Percentiles rank a stretch among this genome's conserved stretches.
These are phyloP conservation scores for Scaptomyza tumidula DNA, from an alignment of 2,888 invertebrate species.

Conservation along the genomic window DNA sequence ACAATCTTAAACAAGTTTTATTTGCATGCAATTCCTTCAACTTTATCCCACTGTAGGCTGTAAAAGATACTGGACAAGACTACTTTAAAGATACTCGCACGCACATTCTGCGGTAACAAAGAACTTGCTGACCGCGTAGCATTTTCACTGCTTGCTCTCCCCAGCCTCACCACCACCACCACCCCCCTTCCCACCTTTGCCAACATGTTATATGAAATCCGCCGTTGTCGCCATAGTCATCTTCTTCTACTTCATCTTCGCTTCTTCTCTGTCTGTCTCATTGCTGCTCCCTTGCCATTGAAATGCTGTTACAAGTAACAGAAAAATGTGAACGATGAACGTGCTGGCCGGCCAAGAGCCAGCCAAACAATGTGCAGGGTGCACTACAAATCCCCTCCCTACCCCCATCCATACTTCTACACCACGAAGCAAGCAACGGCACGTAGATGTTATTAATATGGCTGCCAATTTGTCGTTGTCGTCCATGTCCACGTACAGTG, in stretches of 20 bases:
- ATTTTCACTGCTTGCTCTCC: constrained; percentile 49
- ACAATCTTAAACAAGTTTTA: background rate
- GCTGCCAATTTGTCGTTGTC: constrained; percentile 77
- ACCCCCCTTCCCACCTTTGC: background rate
- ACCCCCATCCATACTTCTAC: background rate
- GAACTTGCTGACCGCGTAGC: constrained; percentile 78
- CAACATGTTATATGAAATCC: constrained; percentile 61
- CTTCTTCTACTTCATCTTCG: constrained; percentile 22
- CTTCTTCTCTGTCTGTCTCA: constrained; percentile 10
- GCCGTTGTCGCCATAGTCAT: constrained; percentile 45
- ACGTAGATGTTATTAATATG: constrained; percentile 77
- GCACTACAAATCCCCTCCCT: constrained; percentile 28
- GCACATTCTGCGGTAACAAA: constrained; percentile 64
- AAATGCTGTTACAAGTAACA: constrained; percentile 77
- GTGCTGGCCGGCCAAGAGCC: constrained; percentile 42
- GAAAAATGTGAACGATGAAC: constrained; percentile 71
- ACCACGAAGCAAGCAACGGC: constrained; percentile 32
- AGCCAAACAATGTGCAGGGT: constrained; percentile 58
- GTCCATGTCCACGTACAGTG: constrained; percentile 43
- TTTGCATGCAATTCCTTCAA: background rate
- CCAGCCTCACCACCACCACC: background rate
- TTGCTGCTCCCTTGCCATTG: constrained; percentile 60
- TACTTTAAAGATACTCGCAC: constrained; percentile 51
- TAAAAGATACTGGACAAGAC: constrained; percentile 30
- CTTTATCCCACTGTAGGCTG: constrained; percentile 23